These are phyloP conservation scores for Tonatia bakeri DNA, from an alignment of 2,113 vertebrate genomes.

Conservation along the genomic window DNA sequence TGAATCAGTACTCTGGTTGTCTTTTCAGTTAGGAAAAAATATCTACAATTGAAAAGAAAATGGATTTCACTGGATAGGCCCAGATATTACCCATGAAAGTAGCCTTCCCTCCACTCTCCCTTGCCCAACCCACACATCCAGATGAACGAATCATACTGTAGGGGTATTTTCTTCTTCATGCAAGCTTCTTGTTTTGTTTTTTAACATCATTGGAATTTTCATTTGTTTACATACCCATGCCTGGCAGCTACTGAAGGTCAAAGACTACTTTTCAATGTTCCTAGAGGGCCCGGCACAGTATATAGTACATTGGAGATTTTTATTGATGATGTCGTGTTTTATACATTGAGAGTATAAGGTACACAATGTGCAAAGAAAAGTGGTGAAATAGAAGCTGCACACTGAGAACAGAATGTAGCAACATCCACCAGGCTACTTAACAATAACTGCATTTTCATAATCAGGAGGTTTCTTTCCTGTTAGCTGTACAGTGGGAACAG, in stretches of 20 bases:
- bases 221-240: neutral
- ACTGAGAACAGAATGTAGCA: neutral
- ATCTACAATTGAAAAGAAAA: neutral
- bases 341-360: neutral
- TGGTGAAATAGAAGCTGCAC: neutral
- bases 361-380: neutral
- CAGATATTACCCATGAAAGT: neutral
- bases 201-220: neutral
- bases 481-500: neutral
- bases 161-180: neutral
- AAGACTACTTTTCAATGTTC: neutral
- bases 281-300: neutral
- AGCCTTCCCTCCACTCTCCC: neutral
- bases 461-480: neutral
- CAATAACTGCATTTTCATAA: neutral
- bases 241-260: neutral
- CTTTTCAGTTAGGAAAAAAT: neutral
- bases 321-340: neutral
- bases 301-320: neutral
- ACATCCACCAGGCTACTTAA: neutral
- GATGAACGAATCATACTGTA: neutral
- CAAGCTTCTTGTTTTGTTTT: neutral
- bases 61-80: neutral
- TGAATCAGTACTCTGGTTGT: neutral
- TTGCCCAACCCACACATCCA: neutral